A percentile compares a stretch with the other conserved stretches of the same genome.
Conservation (phyloP, 2,797 vertebrate species). For the Macrochelys suwanniensis region DNA sequence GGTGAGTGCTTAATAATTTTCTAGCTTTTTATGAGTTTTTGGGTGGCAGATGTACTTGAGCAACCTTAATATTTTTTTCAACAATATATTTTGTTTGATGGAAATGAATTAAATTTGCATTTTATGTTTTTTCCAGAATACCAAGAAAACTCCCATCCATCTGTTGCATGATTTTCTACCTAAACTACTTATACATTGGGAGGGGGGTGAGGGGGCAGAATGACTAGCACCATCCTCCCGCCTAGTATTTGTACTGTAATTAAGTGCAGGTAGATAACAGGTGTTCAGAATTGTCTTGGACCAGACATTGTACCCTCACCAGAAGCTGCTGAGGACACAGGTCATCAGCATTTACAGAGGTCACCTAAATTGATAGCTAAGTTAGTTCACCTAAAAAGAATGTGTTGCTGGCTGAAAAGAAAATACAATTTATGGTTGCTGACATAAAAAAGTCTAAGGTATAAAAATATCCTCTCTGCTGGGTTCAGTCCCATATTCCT, state of each 20-base stretch:
- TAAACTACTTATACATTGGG: neutral
- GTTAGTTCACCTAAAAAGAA: neutral
- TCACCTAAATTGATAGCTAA: neutral
- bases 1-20: fast-evolving
- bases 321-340: fast-evolving
- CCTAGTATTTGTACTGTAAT: neutral
- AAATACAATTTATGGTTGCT: neutral
- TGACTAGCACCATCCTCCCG: fast-evolving
- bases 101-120: neutral
- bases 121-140: neutral
- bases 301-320: neutral
- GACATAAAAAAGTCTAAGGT: fast-evolving
- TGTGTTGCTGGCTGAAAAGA: neutral
- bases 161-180: neutral
- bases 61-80: neutral
- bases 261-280: fast-evolving
- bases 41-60: too few species aligned
- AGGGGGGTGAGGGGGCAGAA: neutral
- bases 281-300: neutral
- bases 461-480: fast-evolving
- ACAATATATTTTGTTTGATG: neutral
- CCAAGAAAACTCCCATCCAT: too few species aligned
- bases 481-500: neutral
- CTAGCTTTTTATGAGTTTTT: too few species aligned
- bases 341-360: neutral